Evolutionary conservation across 2,888 invertebrate genomes (phyloP).

Genomic region (Adelognathus sp.): DNA sequence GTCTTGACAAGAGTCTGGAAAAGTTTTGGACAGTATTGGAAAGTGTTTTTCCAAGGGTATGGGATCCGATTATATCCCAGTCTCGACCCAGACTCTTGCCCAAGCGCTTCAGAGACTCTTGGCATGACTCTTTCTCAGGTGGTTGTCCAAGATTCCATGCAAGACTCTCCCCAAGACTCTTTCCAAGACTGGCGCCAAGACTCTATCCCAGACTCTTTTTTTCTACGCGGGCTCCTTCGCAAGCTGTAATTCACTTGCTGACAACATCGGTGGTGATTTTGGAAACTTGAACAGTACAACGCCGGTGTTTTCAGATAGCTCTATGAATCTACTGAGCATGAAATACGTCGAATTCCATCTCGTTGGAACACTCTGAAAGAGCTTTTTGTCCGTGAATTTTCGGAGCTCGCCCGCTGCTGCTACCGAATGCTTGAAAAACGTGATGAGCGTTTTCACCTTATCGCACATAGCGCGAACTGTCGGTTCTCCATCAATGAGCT

Average conservation of each 20-base stretch:
- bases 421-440: slow-evolving; percentile 58
- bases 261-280: slow-evolving; percentile 47
- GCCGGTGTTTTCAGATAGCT: slow-evolving; percentile 19
- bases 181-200: no score
- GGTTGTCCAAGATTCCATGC: no score
- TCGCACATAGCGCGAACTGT: slow-evolving; percentile 33
- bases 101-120: no score
- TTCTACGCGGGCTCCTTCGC: no score
- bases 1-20: no score
- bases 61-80: no score
- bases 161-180: no score
- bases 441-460: slow-evolving; percentile 60
- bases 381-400: slow-evolving; percentile 39
- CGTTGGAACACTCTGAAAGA: slow-evolving; percentile 54
- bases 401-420: slow-evolving; percentile 36
- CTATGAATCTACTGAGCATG: slow-evolving; percentile 48
- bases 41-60: no score
- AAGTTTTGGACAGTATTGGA: no score
- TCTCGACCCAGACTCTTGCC: no score
- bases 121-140: no score
- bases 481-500: slow-evolving; percentile 24
- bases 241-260: slow-evolving; percentile 50
- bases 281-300: slow-evolving; percentile 25
- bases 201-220: no score
- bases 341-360: slow-evolving; percentile 58